Evolutionary conservation across 2,113 vertebrate genomes (phyloP).

Genomic region (Malurus melanocephalus): DNA sequence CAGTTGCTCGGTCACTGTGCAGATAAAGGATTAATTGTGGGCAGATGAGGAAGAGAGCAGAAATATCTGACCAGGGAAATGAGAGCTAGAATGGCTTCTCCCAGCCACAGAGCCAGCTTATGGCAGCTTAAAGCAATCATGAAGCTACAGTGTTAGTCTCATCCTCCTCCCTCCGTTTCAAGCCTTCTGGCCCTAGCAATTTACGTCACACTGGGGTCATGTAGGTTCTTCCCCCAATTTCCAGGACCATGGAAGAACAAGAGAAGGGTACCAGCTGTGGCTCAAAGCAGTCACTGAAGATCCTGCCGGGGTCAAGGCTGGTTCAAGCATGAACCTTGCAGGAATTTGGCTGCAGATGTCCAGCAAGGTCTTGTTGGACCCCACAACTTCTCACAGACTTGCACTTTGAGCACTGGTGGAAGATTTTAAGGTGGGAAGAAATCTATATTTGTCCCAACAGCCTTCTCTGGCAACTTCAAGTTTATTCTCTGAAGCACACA

Average conservation of each 20-base stretch:
- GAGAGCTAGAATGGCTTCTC: not conserved
- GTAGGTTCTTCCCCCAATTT: not conserved
- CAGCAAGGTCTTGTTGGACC: not conserved
- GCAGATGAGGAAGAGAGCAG: not conserved
- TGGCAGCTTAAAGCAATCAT: not conserved
- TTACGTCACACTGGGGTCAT: not conserved
- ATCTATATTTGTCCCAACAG: not conserved
- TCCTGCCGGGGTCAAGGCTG: not conserved
- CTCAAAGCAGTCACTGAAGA: not conserved
- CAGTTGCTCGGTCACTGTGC: not conserved
- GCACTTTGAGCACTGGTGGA: not conserved
- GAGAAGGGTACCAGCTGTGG: not conserved
- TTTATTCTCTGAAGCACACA: not conserved
- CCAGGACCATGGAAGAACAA: not conserved
- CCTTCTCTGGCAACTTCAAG: not conserved
- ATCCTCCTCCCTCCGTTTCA: not conserved
- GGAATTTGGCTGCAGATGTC: not conserved
- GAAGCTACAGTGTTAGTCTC: not conserved
- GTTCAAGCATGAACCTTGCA: not conserved
- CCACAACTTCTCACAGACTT: not conserved
- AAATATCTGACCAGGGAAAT: not conserved
- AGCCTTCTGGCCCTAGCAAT: not conserved
- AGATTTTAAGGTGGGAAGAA: not conserved
- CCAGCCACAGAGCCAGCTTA: not conserved
- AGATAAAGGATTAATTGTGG: not conserved